Base-by-base conservation (phyloP, 1,140 invertebrate species). In the Philotrypesis tridentata region DNA sequence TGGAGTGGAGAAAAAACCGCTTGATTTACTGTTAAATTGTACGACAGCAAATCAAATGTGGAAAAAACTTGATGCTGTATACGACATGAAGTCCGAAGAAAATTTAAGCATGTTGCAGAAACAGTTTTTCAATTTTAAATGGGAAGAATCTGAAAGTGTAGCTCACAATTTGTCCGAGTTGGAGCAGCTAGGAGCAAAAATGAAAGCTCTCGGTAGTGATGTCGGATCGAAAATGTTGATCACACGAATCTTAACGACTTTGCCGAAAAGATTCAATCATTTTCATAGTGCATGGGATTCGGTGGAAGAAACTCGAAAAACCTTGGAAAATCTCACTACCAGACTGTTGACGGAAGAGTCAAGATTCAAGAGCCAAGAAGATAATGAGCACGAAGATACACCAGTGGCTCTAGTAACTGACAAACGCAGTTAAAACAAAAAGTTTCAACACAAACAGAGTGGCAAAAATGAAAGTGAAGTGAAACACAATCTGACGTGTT, bases 201-300 rank as follows among this genome's bases (percentile, higher is more conserved):
- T 83, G 70, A 79, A 79, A 71, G 29, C 4, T 63, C 29, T 79
- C 17, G 82, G 71, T 17, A 17, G 67, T 27, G 37, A 74, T 61
- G 61, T 79, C 11, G 1, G 21, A 8, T 17, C 60, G 1, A 55
- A 6, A 29, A 82, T 79, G 60, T 4, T 83, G 5, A 1, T 83
- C 0, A 21, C 72, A 25, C 48, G 75, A 3, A 43, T 82, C 31
- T 33, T 82, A n/a, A 70, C 37, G 1, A 63, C 82, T 12, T 72
- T 89, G 12, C 88, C 88, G 25, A 85, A 82, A 6, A 76, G 83
- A 27, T 89, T 80, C 67, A 87, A 85, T 61, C 74, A 87, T 74
- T 88, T 87, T 80, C 82, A 83, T 48, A 85, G 85, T 84, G 86
- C 85, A 1, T 88, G 87, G 87, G 88, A 89, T 23, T 60, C 76